Evolutionary conservation across 2,113 vertebrate genomes (phyloP), one percentile per base, ranked within the genome.

Genomic region (Cheilinus undulatus): DNA sequence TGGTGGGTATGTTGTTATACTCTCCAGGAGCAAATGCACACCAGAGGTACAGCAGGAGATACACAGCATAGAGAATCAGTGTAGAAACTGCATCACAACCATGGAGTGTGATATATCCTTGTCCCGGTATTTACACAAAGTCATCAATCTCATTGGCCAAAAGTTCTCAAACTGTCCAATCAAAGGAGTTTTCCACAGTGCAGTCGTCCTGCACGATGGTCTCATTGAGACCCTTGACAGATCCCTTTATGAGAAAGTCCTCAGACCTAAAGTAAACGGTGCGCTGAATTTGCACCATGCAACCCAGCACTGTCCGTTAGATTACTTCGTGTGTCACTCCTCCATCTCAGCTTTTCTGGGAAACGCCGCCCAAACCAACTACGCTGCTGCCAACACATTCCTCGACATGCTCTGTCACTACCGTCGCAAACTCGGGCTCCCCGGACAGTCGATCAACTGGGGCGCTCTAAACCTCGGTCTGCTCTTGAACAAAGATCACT

Each of bases 261-360:
- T 97, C 58, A 93, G 76, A 60, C 96, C 96, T 10, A 97, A 96
- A 92, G 90, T 96, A 15, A 94, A 91, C 8, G 96, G 95, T 24
- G 95, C 75, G 1, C 28, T 97, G 28, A 96, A 96, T 90, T 91
- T 97, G 70, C 95, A 96, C 34, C 30, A 76, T 69, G 93, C 93
- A 63, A 96, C 94, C 43, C 76, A 59, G 68, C 73, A 87, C 36
- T 93, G 92, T 40, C 45, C 92, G 13, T 79, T 97, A 23, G 94
- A 96, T 86, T 95, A 96, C 76, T 97, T 97, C 93, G 95, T 97
- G 30, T 96, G 95, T 73, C 95, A 94, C 74, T 96, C 95, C 4
- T 97, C 95, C 9, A 74, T 95, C 56, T 82, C 95, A n/a, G 93
- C 95, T 28, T 96, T 95, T 56, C 76, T 95, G 19, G 96, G 96